Base-by-base conservation (phyloP, 2,797 vertebrate genomes). In the Dipus sagitta region DNA sequence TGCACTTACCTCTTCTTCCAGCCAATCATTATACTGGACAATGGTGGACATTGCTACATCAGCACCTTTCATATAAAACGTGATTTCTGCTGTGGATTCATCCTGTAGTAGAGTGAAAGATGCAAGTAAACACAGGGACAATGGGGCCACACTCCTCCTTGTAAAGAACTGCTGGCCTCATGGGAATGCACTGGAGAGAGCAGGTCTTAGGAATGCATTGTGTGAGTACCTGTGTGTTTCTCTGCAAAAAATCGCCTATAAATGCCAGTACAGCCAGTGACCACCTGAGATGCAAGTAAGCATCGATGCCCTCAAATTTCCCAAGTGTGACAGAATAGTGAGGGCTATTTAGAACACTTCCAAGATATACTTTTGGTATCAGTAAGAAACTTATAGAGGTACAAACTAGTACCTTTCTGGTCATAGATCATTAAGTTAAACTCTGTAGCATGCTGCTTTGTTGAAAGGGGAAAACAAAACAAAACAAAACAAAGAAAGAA, bases 1-100 rank as follows among this genome's bases (percentile, higher is more conserved):
- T 9, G 90, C 74, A 79, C 97, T 98, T 98, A 99, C 99, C 99
- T 99, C 99, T 94, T 99, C 99, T 86, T 99, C 99, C 95, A 99
- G 93, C 99, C 99, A 99, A 95, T 99, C 99, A 28, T 99, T 99
- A 96, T 99, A 99, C 97, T 99, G 99, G 90, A 99, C 99, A 80
- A 99, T 99, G 97, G 98, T 98, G 78, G 99, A 98, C 99, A 99
- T 99, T 62, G 99, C 99, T 76, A 99, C 98, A 52, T 99, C 99
- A 2, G 99, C 99, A 0, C 99, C 99, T 97, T 99, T 99, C 99
- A 99, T 99, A 94, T 99, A 99, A 97, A 99, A 99, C 0, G 99
- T 99, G 97, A 99, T 99, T 89, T 99, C 99, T 77, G 99, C 99
- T 0, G 99, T 99, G 74, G 99, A 98, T 97, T 99, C 99, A 89